phyloP scores from a whole-genome alignment of 2,797 vertebrate genomes.

The Ctenopoma kingsleyae region DNA sequence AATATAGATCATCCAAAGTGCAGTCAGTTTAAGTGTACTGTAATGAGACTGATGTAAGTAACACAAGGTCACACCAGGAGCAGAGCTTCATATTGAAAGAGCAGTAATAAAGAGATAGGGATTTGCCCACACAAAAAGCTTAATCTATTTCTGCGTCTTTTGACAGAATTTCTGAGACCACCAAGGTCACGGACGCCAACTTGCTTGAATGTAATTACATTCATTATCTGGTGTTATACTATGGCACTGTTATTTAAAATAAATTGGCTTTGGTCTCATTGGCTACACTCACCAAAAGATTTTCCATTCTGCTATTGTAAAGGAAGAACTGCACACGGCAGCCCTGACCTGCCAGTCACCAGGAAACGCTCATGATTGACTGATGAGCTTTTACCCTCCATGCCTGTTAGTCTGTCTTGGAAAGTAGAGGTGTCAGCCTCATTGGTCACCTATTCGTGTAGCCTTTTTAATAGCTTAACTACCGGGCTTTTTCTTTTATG shows the following conservation, averaged over 20 bases:
- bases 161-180: conserved; percentile 69
- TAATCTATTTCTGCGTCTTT: conserved; percentile 74
- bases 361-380: conserved; percentile 63
- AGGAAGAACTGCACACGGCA: conserved; percentile 28
- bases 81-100: conserved; percentile 62
- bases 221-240: conserved; percentile 77
- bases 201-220: conserved; percentile 75
- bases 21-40: conserved; percentile 55
- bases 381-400: conserved; percentile 53
- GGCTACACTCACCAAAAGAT: conserved; percentile 43
- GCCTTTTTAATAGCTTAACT: conserved; percentile 32
- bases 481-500: conserved; percentile 18
- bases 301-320: conserved; percentile 60
- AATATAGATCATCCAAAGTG: conserved; percentile 59
- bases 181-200: conserved; percentile 74
- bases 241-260: conserved; percentile 71
- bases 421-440: conserved; percentile 47
- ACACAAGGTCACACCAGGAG: conserved; percentile 72
- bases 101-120: conserved; percentile 71
- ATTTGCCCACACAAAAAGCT: conserved; percentile 70
- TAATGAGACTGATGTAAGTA: conserved; percentile 68
- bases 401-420: conserved; percentile 59
- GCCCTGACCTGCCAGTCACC: conserved; percentile 72
- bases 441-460: conserved; percentile 18
- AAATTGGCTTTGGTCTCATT: conserved; percentile 71